A percentile compares a stretch with the other conserved stretches of the same genome.
phyloP scores from a whole-genome alignment of 2,888 invertebrate genomes.

The Endomychus coccineus region DNA sequence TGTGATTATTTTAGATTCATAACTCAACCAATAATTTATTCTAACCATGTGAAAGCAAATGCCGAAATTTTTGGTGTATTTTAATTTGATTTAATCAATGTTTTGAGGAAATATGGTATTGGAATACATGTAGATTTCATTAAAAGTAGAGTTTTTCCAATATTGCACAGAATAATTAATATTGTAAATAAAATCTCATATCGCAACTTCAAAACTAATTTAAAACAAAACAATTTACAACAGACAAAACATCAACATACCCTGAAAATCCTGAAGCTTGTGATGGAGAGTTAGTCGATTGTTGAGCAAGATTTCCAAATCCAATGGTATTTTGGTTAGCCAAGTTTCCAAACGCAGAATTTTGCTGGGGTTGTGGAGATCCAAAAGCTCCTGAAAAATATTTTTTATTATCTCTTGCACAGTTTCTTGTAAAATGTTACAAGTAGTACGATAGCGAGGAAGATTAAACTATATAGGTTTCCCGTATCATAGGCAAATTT shows the following conservation, averaged over 20 bases:
- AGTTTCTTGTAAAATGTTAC: no score
- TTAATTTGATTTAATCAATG: no score
- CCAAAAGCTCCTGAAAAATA: constrained; percentile 48
- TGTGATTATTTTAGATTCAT: no score
- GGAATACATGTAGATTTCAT: neutral
- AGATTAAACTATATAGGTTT: no score
- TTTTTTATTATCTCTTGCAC: no score
- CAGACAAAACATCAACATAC: constrained; percentile 29
- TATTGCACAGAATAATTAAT: neutral
- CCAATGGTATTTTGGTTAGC: constrained; percentile 57
- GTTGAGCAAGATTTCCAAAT: constrained; percentile 58
- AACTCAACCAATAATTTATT: no score
- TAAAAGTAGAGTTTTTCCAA: neutral
- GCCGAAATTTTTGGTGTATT: no score
- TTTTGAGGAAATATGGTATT: no score
- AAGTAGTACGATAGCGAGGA: no score
- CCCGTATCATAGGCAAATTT: no score
- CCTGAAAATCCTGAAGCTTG: constrained; percentile 38
- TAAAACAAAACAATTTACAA: no score
- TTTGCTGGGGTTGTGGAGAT: constrained; percentile 44
- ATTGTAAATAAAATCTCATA: neutral
- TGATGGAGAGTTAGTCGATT: constrained; percentile 39
- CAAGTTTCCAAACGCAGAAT: constrained; percentile 55
- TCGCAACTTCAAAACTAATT: neutral
- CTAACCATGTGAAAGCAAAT: no score